Percentiles rank a stretch among this genome's conserved stretches.
Evolutionary conservation across 92 coral and sea anemone species (phyloP).

Genomic region (Phenganax stokvisi): DNA sequence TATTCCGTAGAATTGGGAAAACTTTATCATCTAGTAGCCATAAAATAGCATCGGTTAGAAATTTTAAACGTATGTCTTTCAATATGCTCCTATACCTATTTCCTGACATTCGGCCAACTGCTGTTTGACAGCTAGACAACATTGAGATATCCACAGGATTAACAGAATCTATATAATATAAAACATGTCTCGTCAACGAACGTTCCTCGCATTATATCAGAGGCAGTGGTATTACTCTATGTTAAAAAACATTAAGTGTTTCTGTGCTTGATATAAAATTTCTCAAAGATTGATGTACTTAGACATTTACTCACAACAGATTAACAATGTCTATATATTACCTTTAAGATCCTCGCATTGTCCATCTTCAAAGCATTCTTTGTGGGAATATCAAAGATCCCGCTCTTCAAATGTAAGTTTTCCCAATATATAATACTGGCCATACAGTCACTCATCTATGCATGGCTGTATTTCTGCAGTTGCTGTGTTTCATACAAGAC

Average conservation of each 20-base stretch:
- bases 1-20: too few relatives aligned
- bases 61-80: too few relatives aligned
- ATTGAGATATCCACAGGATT: not conserved
- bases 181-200: slow-evolving; percentile 1
- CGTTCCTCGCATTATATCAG: not conserved
- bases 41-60: too few relatives aligned
- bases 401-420: not conserved
- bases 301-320: slow-evolving; percentile 12
- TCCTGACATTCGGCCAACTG: too few relatives aligned
- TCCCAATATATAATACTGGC: not conserved
- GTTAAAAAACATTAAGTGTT: not conserved
- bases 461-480: not conserved
- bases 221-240: not conserved
- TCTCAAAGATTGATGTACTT: not conserved
- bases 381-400: not conserved
- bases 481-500: not conserved
- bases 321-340: not conserved
- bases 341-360: not conserved
- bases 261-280: not conserved
- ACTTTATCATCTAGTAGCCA: too few relatives aligned
- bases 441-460: not conserved
- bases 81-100: too few relatives aligned
- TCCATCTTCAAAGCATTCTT: not conserved
- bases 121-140: not conserved
- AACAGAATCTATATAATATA: slow-evolving; percentile 1